A percentile compares a stretch with the other conserved stretches of the same genome.
Evolutionary conservation across 1,140 invertebrate genomes (phyloP).

Genomic region (Popillia japonica): DNA sequence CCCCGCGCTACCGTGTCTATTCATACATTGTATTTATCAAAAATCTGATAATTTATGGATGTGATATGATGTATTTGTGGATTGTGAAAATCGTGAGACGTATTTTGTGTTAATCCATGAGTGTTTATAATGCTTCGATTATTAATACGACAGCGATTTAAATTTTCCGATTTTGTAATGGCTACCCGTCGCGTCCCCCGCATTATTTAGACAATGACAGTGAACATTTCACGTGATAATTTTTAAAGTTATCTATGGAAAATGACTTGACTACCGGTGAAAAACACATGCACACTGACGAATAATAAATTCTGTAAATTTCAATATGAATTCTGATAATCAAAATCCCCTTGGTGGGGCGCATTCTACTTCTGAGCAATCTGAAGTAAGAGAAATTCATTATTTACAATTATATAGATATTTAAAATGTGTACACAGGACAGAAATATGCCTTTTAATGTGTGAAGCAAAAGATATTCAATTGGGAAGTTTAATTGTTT

Average conservation of each 20-base stretch:
- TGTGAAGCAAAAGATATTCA: too few relatives aligned
- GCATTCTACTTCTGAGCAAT: slow-evolving; percentile 63
- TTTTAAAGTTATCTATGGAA: slow-evolving; percentile 62
- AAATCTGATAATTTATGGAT: slow-evolving; percentile 37
- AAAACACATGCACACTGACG: background rate
- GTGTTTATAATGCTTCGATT: background rate
- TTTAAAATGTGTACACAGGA: background rate
- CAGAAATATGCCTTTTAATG: too few relatives aligned
- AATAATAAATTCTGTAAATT: slow-evolving; percentile 19
- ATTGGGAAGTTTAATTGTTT: too few relatives aligned
- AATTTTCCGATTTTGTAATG: slow-evolving; percentile 63
- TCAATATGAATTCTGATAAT: slow-evolving; percentile 65
- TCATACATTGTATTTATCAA: slow-evolving; percentile 47
- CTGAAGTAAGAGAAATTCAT: slow-evolving; percentile 61
- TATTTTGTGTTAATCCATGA: slow-evolving; percentile 30
- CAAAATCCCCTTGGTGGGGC: slow-evolving; percentile 65
- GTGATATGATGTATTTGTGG: background rate
- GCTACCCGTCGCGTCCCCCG: slow-evolving; percentile 71
- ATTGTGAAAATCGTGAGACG: background rate
- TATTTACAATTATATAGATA: slow-evolving; percentile 22
- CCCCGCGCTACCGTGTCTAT: slow-evolving; percentile 53
- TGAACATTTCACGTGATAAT: slow-evolving; percentile 63
- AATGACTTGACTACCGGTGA: slow-evolving; percentile 53
- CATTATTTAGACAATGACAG: slow-evolving; percentile 67
- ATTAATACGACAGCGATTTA: background rate